These are phyloP conservation scores for Hemiscyllium ocellatum DNA, from an alignment of 2,113 vertebrate genomes.

Conservation along the genomic window DNA sequence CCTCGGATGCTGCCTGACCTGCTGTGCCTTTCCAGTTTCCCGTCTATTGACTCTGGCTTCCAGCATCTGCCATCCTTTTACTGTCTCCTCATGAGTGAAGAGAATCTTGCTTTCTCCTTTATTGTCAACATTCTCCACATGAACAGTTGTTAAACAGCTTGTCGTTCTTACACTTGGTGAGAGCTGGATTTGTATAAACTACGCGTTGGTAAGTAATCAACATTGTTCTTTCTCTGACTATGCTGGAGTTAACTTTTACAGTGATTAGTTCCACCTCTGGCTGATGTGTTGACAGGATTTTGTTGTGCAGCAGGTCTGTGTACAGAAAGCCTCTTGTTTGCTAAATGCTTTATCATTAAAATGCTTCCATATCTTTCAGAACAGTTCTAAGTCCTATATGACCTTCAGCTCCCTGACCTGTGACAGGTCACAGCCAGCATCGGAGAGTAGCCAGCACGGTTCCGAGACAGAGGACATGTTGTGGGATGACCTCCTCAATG, in stretches of 20 bases:
- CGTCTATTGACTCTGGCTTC: too few species aligned
- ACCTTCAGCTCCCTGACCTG: background rate
- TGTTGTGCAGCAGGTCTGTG: background rate
- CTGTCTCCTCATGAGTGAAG: too few species aligned
- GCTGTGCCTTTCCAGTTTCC: too few species aligned
- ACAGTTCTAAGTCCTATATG: background rate
- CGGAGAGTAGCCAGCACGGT: slow-evolving; percentile 67
- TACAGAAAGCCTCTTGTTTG: background rate
- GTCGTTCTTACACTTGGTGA: background rate
- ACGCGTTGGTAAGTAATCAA: background rate
- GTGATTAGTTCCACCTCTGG: background rate
- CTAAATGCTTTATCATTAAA: background rate
- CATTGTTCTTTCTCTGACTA: background rate
- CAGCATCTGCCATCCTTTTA: too few species aligned
- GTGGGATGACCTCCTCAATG: slow-evolving; percentile 90
- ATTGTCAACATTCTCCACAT: too few species aligned
- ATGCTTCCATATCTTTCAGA: background rate
- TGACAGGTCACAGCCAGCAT: slow-evolving; percentile 56
- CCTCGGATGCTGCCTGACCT: too few species aligned
- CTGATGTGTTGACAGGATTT: background rate
- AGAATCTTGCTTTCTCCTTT: too few species aligned
- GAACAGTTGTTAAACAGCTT: background rate
- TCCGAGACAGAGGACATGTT: slow-evolving; percentile 91
- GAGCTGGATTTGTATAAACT: background rate
- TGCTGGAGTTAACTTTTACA: background rate